Percentiles rank a stretch among this genome's conserved stretches.
Evolutionary conservation across 2,113 vertebrate species (phyloP).

Genomic region (Climacteris rufus): DNA sequence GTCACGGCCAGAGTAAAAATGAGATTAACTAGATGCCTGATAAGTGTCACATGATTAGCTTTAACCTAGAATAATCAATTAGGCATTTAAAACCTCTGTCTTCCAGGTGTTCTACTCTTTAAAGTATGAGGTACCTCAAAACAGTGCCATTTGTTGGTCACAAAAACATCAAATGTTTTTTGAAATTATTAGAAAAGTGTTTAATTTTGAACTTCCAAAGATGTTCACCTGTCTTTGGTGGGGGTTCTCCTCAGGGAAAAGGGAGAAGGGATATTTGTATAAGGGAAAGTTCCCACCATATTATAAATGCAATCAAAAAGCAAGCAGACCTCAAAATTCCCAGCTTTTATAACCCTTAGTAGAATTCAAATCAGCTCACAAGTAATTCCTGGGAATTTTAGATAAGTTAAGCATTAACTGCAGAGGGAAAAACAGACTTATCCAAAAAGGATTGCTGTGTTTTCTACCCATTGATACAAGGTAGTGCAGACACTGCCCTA

Average conservation of each 20-base stretch:
- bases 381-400: background rate
- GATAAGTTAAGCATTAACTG: background rate
- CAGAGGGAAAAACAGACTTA: background rate
- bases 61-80: background rate
- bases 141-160: background rate
- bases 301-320: background rate
- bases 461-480: background rate
- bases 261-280: background rate
- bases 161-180: background rate
- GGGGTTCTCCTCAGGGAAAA: background rate
- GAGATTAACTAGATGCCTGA: background rate
- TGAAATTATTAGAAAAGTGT: rapidly evolving
- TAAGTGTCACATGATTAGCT: background rate
- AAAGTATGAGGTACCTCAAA: background rate
- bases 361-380: background rate
- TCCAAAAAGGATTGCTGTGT: background rate
- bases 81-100: background rate
- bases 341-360: background rate
- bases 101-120: background rate
- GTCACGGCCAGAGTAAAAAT: background rate
- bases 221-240: background rate
- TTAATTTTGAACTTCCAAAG: background rate
- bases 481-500: background rate
- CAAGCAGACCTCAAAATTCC: background rate
- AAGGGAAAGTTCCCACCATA: background rate